These are phyloP conservation scores for Tyria jacobaeae DNA, from an alignment of 2,888 invertebrate species.

Conservation along the genomic window DNA sequence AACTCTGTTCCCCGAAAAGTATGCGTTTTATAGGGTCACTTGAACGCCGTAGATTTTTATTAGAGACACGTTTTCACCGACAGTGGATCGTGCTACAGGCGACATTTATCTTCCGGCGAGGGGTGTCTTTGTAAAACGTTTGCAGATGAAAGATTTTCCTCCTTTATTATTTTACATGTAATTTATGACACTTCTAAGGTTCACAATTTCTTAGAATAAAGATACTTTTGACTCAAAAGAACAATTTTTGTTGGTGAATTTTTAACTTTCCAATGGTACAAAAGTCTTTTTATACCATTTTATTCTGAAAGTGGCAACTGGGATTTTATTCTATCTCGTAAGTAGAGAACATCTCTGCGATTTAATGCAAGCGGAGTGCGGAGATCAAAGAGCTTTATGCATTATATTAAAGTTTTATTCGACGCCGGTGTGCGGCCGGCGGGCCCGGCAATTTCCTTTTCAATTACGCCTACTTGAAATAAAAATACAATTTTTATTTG, in stretches of 20 bases:
- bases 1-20: slow-evolving; percentile 46
- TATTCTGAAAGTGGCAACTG: slow-evolving; percentile 41
- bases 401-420: slow-evolving; percentile 86
- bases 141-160: slow-evolving; percentile 78
- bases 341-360: slow-evolving; percentile 71
- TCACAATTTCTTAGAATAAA: slow-evolving; percentile 58
- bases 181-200: slow-evolving; percentile 77
- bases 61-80: slow-evolving; percentile 71
- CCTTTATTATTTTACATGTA: slow-evolving; percentile 81
- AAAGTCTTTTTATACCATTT: slow-evolving; percentile 41
- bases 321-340: slow-evolving; percentile 54
- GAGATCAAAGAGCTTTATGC: slow-evolving; percentile 85
- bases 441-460: slow-evolving; percentile 84
- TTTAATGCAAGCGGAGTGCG: slow-evolving; percentile 78
- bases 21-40: slow-evolving; percentile 52
- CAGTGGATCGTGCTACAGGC: slow-evolving; percentile 73
- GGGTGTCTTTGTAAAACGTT: slow-evolving; percentile 79
- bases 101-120: slow-evolving; percentile 75
- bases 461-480: slow-evolving; percentile 86
- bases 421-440: slow-evolving; percentile 73
- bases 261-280: slow-evolving; percentile 41
- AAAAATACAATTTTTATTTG: slow-evolving; percentile 86
- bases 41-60: slow-evolving; percentile 66
- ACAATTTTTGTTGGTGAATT: slow-evolving; percentile 56
- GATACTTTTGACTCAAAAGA: slow-evolving; percentile 61